Percentiles rank a stretch among this genome's conserved stretches.
Evolutionary conservation across 2,113 vertebrate genomes (phyloP).

Genomic region (Prionailurus viverrinus): DNA sequence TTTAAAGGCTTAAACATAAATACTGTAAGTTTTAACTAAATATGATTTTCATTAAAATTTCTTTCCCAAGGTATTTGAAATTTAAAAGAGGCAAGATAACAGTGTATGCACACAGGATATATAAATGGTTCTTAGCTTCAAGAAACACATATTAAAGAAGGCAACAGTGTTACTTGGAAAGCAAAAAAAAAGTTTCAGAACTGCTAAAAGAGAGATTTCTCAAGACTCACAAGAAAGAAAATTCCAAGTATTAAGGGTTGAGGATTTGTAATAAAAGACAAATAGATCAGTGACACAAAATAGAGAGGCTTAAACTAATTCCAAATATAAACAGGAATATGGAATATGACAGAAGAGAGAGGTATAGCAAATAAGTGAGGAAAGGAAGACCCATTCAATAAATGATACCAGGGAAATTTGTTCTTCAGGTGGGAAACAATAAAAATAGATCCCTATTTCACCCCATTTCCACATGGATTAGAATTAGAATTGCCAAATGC

Average conservation of each 20-base stretch:
- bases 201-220: neutral
- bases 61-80: neutral
- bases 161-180: neutral
- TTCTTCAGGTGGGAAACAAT: neutral
- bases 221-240: neutral
- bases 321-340: neutral
- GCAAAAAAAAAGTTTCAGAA: neutral
- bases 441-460: neutral
- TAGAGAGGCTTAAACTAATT: neutral
- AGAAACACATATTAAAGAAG: neutral
- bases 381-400: neutral
- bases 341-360: neutral
- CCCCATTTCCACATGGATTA: neutral
- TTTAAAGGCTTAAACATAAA: neutral
- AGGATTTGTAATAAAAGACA: neutral
- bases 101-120: neutral
- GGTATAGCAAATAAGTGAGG: fast-evolving
- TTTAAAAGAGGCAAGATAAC: neutral
- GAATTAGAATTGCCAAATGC: neutral
- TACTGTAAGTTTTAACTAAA: neutral
- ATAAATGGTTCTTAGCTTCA: neutral
- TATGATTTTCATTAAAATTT: neutral
- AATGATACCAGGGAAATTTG: no score
- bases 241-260: neutral
- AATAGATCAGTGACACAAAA: neutral